Evolutionary conservation across 1,140 invertebrate genomes (phyloP), one percentile per base, ranked within the genome.

Genomic region (Drosophila serrata): DNA sequence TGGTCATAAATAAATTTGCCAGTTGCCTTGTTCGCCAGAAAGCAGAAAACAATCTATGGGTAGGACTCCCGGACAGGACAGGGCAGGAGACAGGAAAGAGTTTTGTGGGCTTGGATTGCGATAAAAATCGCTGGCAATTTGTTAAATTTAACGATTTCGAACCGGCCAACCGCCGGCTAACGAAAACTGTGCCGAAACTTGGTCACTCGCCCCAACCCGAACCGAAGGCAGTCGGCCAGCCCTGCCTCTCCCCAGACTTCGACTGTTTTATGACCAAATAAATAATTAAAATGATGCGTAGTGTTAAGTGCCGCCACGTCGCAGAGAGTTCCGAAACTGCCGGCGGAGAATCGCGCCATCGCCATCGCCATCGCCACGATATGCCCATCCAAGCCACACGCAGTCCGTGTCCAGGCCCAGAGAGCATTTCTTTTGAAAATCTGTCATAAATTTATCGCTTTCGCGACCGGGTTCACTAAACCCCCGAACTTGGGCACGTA

Each of bases 211-310:
- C 67, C 40, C 56, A 17, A 22, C 13, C 43, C 42, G 11, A 43
- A 33, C 24, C 12, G 11, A n/a, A 27, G 6, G 7, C 13, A 22
- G 7, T 13, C 15, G 24, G 13, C 45, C 27, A 17, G 40, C 39
- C 56, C 40, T 27, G 31, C 58, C 61, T 64, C 75, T 58, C 46
- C 75, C 69, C 53, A 63, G 39, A 64, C 65, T 90, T 85, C 72
- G 85, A 79, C 75, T 84, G 68, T 81, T 90, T 90, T 90, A 90
- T 90, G 85, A 29, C 70, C 81, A 90, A 90, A 90, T 90, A 90
- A 90, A 90, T 90, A 90, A 90, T 90, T 90, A 90, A 90, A 90
- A 90, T 90, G 85, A 90, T 90, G 85, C 86, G 85, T 90, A 85
- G 85, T 90, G 85, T 90, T 88, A 88, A 88, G 65, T 90, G 77